These are phyloP conservation scores for Clarias magur DNA, from an alignment of 2,113 vertebrate species.

Conservation along the genomic window DNA sequence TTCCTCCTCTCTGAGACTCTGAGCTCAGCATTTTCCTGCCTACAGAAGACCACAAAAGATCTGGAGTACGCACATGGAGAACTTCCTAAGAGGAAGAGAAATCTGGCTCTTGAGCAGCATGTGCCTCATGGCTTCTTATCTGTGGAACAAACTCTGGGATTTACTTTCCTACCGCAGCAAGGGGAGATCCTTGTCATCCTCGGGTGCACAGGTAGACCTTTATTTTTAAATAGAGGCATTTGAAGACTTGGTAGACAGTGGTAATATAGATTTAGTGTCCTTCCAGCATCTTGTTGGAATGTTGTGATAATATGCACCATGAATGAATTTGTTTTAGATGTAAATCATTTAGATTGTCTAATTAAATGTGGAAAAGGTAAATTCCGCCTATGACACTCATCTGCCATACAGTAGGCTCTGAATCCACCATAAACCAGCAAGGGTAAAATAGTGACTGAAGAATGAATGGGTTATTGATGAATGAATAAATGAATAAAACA, in stretches of 20 bases:
- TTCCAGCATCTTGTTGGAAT: neutral
- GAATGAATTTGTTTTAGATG: neutral
- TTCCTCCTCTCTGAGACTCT: constrained; percentile 42
- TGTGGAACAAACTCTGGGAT: constrained; percentile 78
- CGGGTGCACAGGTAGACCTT: constrained; percentile 77
- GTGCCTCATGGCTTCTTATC: constrained; percentile 77
- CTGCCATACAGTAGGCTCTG: neutral
- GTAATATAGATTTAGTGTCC: neutral
- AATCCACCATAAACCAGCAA: neutral
- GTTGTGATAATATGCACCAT: neutral
- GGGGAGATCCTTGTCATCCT: constrained; percentile 61
- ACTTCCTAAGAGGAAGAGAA: constrained; percentile 72
- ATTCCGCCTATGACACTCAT: neutral
- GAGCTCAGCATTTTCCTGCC: constrained; percentile 27
- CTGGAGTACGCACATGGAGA: constrained; percentile 65
- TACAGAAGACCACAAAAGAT: constrained; percentile 44
- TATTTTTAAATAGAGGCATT: neutral
- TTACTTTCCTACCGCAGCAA: constrained; percentile 72
- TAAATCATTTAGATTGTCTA: neutral
- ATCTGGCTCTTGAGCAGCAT: constrained; percentile 80
- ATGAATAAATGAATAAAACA: neutral
- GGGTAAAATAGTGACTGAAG: no score
- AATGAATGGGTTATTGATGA: neutral
- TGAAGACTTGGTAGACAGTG: neutral
- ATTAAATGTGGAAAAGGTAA: neutral